Evolutionary conservation across 2,113 vertebrate species (phyloP), one percentile per base, ranked within the genome.

Genomic region (Psophia crepitans): DNA sequence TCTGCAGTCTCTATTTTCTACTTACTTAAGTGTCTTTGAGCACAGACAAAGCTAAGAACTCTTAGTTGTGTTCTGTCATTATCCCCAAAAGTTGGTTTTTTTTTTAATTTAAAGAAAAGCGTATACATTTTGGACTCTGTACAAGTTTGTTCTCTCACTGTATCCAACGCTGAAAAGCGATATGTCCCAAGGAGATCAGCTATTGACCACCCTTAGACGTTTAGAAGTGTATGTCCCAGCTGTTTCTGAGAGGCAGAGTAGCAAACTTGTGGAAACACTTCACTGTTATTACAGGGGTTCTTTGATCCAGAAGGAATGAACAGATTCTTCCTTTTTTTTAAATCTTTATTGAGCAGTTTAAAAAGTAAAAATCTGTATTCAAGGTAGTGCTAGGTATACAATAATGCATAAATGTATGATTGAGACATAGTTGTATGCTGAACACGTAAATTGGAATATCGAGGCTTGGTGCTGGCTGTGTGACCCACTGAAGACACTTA

Each of bases 151-250:
- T 91, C 10, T 87, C 88, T 86, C 43, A 32, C 48, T 43, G 26
- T 60, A 69, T 69, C 28, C 8, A 15, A 0, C 66, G 24, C 70
- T 93, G 91, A 92, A 95, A 96, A 92, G 58, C 0, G 33, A 1
- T 89, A 82, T 7, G 20, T 81, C 71, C 90, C 76, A 43, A 65
- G 44, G 74, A 87, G 65, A 92, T 77, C 35, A 44, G 66, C 76
- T 92, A 26, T 49, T 94, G 70, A 80, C 37, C 64, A 79, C 70
- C 57, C 74, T 49, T 83, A 48, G 35, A 41, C 88, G 33, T 74
- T 82, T 69, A 87, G 75, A 92, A 91, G 91, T 79, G 11, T 90
- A 91, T 89, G 57, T 93, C 53, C 84, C 81, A 96, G 92, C 94
- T 97, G 96, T 92, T 95, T 56, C 89, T 44, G 37, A 86, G 57